A percentile compares a stretch with the other conserved stretches of the same genome.
These are phyloP conservation scores for Aphodius sticticus DNA, from an alignment of 2,888 invertebrate species.

Conservation along the genomic window DNA sequence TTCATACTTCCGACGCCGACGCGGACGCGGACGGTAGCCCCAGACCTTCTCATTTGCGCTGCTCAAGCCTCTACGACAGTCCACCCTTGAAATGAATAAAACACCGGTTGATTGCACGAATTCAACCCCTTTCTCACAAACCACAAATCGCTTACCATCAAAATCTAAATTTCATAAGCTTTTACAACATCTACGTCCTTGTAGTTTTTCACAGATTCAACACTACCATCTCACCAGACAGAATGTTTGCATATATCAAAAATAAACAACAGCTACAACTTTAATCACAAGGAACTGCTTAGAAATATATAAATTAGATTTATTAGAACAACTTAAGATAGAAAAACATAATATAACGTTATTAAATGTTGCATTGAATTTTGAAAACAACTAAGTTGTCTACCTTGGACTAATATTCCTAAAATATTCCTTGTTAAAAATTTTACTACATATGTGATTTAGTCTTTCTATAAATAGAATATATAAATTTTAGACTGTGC, in stretches of 20 bases:
- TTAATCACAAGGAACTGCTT: no score
- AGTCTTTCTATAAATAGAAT: no score
- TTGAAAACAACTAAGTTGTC: no score
- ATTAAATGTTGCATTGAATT: no score
- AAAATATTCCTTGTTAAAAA: no score
- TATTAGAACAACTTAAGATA: no score
- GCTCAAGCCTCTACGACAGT: background rate
- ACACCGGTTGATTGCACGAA: background rate
- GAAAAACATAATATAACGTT: no score
- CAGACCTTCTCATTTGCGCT: background rate
- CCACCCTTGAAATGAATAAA: background rate
- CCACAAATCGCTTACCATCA: background rate
- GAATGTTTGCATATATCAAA: no score
- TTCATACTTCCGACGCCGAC: slow-evolving; percentile 40
- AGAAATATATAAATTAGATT: no score
- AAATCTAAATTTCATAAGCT: slow-evolving; percentile 4
- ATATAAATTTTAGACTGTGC: background rate
- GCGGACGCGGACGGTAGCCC: background rate
- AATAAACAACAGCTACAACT: no score
- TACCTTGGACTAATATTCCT: no score
- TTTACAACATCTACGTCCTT: background rate
- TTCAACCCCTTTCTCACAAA: background rate
- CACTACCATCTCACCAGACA: background rate
- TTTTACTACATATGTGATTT: no score
- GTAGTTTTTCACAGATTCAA: background rate